A percentile compares a stretch with the other conserved stretches of the same genome.
phyloP scores from a whole-genome alignment of 2,113 vertebrate genomes.

The Motacilla tschutschensis region DNA sequence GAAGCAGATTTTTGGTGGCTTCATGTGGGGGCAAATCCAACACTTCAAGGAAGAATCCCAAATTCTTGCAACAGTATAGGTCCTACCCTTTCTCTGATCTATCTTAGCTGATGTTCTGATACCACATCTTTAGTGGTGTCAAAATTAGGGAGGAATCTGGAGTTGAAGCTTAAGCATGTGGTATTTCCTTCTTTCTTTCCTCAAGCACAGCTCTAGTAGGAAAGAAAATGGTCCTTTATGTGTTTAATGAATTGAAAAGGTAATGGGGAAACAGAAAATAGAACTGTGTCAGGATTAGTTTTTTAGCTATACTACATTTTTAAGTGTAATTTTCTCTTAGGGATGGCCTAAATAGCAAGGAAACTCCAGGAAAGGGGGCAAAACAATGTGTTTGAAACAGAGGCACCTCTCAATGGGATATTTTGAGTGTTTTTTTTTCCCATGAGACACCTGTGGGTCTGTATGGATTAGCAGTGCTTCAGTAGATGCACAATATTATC shows the following conservation, averaged over 20 bases:
- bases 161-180: not conserved
- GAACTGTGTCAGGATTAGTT: not conserved
- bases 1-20: not conserved
- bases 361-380: not conserved
- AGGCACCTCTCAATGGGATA: not conserved
- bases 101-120: not conserved
- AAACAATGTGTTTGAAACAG: not conserved
- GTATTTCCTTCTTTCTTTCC: not conserved
- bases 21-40: not conserved
- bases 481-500: not conserved
- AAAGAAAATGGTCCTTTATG: not conserved
- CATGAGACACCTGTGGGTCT: not conserved
- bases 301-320: not conserved
- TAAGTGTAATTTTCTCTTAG: not conserved
- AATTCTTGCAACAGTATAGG: not conserved
- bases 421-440: not conserved
- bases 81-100: not conserved
- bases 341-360: not conserved
- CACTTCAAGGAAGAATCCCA: not conserved
- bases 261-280: not conserved
- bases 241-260: not conserved
- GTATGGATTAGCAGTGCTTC: not conserved
- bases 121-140: not conserved
- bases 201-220: not conserved
- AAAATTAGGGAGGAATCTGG: not conserved